These are phyloP conservation scores for Euplexia lucipara DNA, from an alignment of 2,888 invertebrate genomes.

Conservation along the genomic window DNA sequence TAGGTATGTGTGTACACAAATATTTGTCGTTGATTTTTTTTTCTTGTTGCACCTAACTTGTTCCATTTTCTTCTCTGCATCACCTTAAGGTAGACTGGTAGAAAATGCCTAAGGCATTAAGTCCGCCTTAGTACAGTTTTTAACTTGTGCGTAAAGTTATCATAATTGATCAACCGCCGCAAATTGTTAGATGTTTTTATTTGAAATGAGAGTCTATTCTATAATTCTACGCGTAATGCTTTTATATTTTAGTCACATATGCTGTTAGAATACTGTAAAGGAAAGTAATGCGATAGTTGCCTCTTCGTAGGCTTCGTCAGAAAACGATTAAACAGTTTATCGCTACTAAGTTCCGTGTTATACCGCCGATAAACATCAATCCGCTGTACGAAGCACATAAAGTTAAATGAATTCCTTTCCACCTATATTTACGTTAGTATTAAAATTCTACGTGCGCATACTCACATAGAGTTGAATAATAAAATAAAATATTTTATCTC, in stretches of 20 bases:
- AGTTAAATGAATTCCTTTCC: constrained; percentile 29
- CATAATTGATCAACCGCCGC: too few relatives aligned
- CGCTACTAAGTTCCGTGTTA: constrained; percentile 9
- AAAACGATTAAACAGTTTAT: constrained; percentile 33
- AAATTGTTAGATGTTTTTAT: too few relatives aligned
- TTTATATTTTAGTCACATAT: too few relatives aligned
- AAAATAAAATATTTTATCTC: constrained; percentile 26
- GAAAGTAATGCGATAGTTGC: constrained; percentile 1
- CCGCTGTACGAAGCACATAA: constrained; percentile 19
- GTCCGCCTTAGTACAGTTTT: too few relatives aligned
- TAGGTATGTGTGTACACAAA: too few relatives aligned
- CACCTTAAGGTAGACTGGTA: too few relatives aligned
- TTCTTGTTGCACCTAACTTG: too few relatives aligned
- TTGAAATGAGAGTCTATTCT: neutral
- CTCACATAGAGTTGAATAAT: neutral
- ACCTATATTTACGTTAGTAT: constrained; percentile 18
- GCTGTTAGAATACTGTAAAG: neutral
- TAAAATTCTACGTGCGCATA: constrained; percentile 33
- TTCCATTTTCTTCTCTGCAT: too few relatives aligned
- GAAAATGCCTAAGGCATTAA: too few relatives aligned
- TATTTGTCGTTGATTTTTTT: too few relatives aligned
- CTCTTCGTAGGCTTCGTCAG: constrained; percentile 14
- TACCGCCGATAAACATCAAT: constrained; percentile 22
- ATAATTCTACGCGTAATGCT: neutral
- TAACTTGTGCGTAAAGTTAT: too few relatives aligned